A percentile compares a stretch with the other conserved stretches of the same genome.
phyloP scores from a whole-genome alignment of 92 coral and sea anemone species.

The Porites lobata region DNA sequence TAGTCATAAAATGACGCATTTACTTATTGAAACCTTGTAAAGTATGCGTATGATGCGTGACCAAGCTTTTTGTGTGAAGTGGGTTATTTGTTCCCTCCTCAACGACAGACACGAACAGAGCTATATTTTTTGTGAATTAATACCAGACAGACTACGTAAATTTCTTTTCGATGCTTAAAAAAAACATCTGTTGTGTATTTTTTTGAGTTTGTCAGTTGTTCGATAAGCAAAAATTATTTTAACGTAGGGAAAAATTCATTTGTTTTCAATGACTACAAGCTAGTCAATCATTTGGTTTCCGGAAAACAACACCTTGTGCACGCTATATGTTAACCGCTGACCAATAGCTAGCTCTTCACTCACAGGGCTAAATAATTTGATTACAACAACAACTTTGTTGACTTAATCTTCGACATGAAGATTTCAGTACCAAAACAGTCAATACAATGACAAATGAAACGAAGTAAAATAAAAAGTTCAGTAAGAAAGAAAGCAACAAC shows the following conservation, averaged over 20 bases:
- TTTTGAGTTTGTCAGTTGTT: no score
- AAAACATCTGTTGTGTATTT: no score
- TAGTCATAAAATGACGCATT: not conserved
- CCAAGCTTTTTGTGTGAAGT: slow-evolving; percentile 22
- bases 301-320: not conserved
- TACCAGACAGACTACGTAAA: not conserved
- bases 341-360: no score
- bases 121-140: not conserved
- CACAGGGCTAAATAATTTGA: no score
- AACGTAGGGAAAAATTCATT: no score
- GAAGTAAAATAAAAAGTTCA: no score
- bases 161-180: not conserved
- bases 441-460: no score
- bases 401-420: no score
- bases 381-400: no score
- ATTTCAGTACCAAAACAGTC: no score
- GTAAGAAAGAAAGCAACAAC: no score
- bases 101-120: slow-evolving; percentile 39
- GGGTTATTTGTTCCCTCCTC: slow-evolving; percentile 27
- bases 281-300: not conserved
- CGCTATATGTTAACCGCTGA: not conserved
- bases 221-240: no score
- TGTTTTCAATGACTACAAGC: not conserved
- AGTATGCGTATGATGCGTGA: slow-evolving; percentile 14
- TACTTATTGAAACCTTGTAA: not conserved